Percentiles rank a stretch among this genome's conserved stretches.
phyloP scores from a whole-genome alignment of 2,797 vertebrate species.

The Odontamblyopus rebecca region DNA sequence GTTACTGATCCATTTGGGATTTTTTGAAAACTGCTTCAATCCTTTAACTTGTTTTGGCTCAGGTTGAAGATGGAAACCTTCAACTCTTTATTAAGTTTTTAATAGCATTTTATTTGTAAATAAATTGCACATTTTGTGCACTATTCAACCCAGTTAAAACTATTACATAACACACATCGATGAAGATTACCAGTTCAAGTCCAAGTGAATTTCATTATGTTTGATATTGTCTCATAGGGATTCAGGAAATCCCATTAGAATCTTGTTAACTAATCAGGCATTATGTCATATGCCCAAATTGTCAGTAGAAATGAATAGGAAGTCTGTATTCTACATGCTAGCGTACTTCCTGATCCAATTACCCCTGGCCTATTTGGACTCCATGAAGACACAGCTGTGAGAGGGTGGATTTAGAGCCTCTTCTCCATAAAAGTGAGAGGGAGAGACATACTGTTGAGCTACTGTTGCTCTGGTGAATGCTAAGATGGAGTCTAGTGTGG shows the following conservation, averaged over 20 bases:
- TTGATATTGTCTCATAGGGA: constrained; percentile 45
- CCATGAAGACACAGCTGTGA: constrained; percentile 49
- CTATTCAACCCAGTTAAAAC: neutral
- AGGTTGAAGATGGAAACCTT: too few species aligned
- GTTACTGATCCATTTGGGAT: too few species aligned
- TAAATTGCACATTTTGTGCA: neutral
- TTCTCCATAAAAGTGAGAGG: constrained; percentile 53
- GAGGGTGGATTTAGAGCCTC: constrained; percentile 62
- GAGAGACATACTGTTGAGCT: constrained; percentile 28
- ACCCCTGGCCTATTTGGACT: constrained; percentile 61
- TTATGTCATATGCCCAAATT: constrained; percentile 36
- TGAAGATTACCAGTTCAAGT: constrained; percentile 42
- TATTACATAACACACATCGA: constrained; percentile 47
- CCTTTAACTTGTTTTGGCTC: too few species aligned
- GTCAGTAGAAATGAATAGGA: constrained; percentile 41
- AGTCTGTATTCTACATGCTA: constrained; percentile 37
- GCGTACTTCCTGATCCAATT: constrained; percentile 63
- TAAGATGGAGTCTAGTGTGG: constrained; percentile 50
- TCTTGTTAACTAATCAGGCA: constrained; percentile 50
- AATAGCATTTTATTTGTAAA: neutral
- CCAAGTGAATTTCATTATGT: constrained; percentile 47
- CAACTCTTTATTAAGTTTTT: neutral
- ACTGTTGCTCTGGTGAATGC: constrained; percentile 54
- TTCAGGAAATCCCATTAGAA: constrained; percentile 49
- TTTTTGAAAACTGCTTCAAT: too few species aligned